Conservation (phyloP, 2,113 vertebrate genomes). For the Barnardius zonarius region DNA sequence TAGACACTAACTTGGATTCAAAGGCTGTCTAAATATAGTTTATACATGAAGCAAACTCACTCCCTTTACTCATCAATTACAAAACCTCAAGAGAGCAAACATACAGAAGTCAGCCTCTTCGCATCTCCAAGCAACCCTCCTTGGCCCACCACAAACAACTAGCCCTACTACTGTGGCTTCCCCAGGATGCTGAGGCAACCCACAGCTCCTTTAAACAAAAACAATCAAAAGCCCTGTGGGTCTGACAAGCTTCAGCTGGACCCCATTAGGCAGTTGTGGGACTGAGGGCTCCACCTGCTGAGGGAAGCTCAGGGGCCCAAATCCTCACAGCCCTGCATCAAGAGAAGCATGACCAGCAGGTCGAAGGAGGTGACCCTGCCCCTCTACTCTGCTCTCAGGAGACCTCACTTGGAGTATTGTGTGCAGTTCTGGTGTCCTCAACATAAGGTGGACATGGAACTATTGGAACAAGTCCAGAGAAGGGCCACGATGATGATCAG, state of each 20-base stretch:
- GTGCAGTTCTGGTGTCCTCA: no score
- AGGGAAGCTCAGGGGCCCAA: background rate
- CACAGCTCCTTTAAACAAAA: background rate
- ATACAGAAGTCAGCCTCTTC: background rate
- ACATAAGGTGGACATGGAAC: no score
- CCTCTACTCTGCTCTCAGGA: background rate
- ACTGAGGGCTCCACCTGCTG: background rate
- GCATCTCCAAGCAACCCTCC: background rate
- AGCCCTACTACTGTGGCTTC: fast-evolving
- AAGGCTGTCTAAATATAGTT: background rate
- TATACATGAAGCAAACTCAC: background rate
- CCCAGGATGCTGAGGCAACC: background rate
- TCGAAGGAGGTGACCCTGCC: background rate
- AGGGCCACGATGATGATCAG: no score
- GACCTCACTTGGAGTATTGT: background rate
- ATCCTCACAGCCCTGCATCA: background rate
- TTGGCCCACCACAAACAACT: fast-evolving
- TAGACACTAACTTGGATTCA: background rate
- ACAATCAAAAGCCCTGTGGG: background rate
- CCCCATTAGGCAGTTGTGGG: background rate
- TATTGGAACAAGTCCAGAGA: no score
- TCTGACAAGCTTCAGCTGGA: background rate
- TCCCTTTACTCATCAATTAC: background rate
- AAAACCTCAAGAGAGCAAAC: background rate
- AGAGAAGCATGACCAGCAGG: background rate